These are phyloP conservation scores for Sturnira hondurensis DNA, from an alignment of 2,113 vertebrate genomes.

Conservation along the genomic window DNA sequence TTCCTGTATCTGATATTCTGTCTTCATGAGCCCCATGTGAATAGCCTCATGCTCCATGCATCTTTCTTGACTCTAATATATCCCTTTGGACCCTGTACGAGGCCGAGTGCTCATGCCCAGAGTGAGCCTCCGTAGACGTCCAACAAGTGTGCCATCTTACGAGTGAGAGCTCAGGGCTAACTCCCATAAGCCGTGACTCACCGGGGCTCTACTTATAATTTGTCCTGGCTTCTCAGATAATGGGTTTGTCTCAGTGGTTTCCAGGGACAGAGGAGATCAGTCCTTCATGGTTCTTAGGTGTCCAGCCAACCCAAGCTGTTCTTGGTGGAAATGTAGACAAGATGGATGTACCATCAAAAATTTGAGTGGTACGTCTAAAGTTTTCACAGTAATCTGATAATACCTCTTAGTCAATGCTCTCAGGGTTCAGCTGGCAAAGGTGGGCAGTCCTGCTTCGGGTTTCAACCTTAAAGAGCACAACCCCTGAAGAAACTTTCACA, in stretches of 20 bases:
- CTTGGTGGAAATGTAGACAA: not conserved
- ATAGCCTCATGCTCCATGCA: not conserved
- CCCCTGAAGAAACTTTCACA: not conserved
- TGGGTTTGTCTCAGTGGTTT: not conserved
- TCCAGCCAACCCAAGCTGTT: not conserved
- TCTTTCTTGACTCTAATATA: not conserved
- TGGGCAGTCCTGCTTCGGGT: not conserved
- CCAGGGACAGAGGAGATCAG: not conserved
- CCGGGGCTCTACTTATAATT: slow-evolving; percentile 20
- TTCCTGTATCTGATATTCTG: not conserved
- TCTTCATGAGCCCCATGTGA: not conserved
- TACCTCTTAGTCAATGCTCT: not conserved
- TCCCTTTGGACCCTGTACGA: not conserved
- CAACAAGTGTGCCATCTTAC: not conserved
- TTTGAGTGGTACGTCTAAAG: not conserved
- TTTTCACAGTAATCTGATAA: not conserved
- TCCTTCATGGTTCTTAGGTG: not conserved
- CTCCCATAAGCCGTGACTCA: slow-evolving; percentile 39
- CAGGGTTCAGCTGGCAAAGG: not conserved
- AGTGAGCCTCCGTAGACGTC: not conserved
- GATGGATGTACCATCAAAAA: not conserved
- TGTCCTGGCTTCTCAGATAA: slow-evolving; percentile 23
- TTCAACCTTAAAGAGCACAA: not conserved
- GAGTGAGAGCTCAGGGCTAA: not conserved
- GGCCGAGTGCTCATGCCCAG: not conserved